Base-by-base conservation (phyloP, 2,113 vertebrate genomes). In the Ranitomeya variabilis region DNA sequence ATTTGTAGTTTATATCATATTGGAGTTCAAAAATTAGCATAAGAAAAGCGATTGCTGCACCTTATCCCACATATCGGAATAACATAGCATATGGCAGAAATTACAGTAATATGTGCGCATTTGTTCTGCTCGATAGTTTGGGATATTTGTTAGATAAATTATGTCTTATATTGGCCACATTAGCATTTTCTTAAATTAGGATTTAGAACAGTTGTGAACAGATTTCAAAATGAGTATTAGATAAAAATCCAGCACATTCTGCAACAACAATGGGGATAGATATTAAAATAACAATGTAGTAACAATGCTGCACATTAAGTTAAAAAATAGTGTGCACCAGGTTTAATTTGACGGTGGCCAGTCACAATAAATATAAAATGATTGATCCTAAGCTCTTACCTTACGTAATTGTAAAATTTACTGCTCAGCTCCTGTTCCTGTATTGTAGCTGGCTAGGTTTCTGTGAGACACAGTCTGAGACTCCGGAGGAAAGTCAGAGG, bases 21-120 rank as follows among this genome's bases (percentile, higher is more conserved):
- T 2, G 14, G 73, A 92, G 89, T 64, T 13, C 87, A 88, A 52
- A 92, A 92, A 92, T 93, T 93, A 92, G 21, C 90, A 93, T 90
- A 89, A 90, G 91, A 91, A 90, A 93, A 92, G 16, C 84, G 88
- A 26, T 88, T 90, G 60, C 62, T 92, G 86, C 45, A 62, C 83
- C 93, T 93, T 91, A 89, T 93, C 93, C 90, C 88, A 91, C 67
- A 83, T 21, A 59, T 2, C 71, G 86, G 60, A 86, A 86, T 90
- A 91, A 85, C 80, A 90, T 12, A 69, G 85, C 90, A 90, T 91
- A 91, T 85, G 86, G 89, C 83, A 86, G 79, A 91, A 92, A 91
- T 93, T 88, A 91, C 66, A 59, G 66, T 91, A 90, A 86, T 91
- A 86, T 60, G 31, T 16, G 89, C 85, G 6, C 16, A 91, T 74